Percentiles rank a stretch among this genome's conserved stretches.
These are phyloP conservation scores for Gadus chalcogrammus DNA, from an alignment of 2,113 vertebrate genomes.

Conservation along the genomic window DNA sequence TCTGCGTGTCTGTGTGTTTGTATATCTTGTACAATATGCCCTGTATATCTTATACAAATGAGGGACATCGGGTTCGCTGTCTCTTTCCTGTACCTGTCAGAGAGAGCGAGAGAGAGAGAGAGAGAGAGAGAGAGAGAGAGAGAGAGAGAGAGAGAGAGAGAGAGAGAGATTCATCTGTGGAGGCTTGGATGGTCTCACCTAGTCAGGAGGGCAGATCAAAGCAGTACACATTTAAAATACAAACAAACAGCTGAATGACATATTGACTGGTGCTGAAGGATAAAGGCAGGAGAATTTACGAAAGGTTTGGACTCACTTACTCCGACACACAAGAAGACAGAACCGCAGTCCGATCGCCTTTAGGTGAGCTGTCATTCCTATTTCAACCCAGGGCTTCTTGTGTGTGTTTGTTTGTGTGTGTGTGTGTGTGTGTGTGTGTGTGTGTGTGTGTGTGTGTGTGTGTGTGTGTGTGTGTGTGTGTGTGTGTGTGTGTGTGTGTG, in stretches of 20 bases:
- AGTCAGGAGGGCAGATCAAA: constrained; percentile 10
- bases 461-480: constrained; percentile 3
- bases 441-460: not conserved
- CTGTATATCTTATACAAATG: too few relatives aligned
- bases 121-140: not conserved
- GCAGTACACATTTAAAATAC: not conserved
- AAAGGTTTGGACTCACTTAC: too few relatives aligned
- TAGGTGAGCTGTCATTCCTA: constrained; percentile 35
- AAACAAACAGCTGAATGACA: too few relatives aligned
- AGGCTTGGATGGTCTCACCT: constrained; percentile 27
- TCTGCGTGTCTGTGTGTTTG: not conserved
- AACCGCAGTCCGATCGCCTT: too few relatives aligned
- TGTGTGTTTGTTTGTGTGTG: not conserved
- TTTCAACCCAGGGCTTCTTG: not conserved
- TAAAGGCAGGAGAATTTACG: too few relatives aligned
- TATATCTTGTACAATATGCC: not conserved
- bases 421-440: not conserved
- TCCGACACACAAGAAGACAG: too few relatives aligned
- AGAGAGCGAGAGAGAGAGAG: not conserved
- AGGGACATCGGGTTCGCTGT: too few relatives aligned
- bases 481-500: not conserved
- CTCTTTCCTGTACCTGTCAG: too few relatives aligned
- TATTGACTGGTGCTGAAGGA: too few relatives aligned
- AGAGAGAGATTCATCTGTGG: not conserved
- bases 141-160: not conserved